Conservation (phyloP, 2,888 invertebrate genomes). For the Tubulanus polymorphus region DNA sequence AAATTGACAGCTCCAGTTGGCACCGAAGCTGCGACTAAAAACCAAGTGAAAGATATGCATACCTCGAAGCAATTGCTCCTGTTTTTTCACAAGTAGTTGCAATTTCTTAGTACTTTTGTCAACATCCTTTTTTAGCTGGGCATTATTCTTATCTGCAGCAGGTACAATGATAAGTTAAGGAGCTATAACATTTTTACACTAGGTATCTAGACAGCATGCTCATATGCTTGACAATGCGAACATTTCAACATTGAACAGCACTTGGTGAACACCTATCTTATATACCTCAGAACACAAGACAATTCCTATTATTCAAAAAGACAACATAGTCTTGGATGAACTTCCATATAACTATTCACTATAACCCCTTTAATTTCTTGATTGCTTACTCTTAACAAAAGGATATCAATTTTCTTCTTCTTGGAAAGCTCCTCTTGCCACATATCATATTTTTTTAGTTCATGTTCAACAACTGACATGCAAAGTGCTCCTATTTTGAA, state of each 20-base stretch:
- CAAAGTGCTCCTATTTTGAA: slow-evolving; percentile 94
- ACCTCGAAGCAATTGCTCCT: slow-evolving; percentile 82
- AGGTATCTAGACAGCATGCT: neutral
- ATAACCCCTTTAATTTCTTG: no score
- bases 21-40: no score
- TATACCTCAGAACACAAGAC: no score
- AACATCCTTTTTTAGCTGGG: slow-evolving; percentile 65
- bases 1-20: no score
- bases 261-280: no score
- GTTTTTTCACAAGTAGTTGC: slow-evolving; percentile 79
- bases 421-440: slow-evolving; percentile 64
- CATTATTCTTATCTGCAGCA: slow-evolving; percentile 41
- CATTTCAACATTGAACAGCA: no score
- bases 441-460: slow-evolving; percentile 86
- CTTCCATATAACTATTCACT: no score
- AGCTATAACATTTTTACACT: neutral
- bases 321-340: no score
- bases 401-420: slow-evolving; percentile 47
- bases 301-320: no score
- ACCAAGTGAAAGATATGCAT: slow-evolving; percentile 1
- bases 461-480: slow-evolving; percentile 94
- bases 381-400: slow-evolving; percentile 24
- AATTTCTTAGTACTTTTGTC: slow-evolving; percentile 74
- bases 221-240: neutral
- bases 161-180: slow-evolving; percentile 28